These are phyloP conservation scores for Electrophaes corylata DNA, from an alignment of 2,888 invertebrate species.

Conservation along the genomic window DNA sequence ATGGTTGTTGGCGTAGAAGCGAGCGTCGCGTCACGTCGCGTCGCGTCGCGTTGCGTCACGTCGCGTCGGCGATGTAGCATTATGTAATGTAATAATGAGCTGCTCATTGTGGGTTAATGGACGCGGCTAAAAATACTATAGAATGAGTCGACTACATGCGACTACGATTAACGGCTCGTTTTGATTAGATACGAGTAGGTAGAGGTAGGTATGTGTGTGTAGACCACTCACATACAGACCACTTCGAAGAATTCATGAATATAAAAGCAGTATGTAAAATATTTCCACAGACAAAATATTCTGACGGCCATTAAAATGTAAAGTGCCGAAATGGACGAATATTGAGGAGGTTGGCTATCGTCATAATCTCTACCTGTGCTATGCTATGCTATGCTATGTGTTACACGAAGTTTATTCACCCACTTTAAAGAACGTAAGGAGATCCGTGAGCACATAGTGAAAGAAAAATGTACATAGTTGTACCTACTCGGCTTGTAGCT, in stretches of 20 bases:
- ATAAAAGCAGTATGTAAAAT: conserved; percentile 2
- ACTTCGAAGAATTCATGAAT: conserved; percentile 6
- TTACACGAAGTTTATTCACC: too few relatives aligned
- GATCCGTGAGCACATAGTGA: too few relatives aligned
- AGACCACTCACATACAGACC: not conserved
- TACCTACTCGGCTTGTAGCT: too few relatives aligned
- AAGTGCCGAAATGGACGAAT: not conserved
- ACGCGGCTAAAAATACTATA: conserved; percentile 30
- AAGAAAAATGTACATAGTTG: too few relatives aligned
- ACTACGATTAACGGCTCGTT: conserved; percentile 4
- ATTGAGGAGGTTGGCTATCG: too few relatives aligned
- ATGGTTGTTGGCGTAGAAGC: too few relatives aligned
- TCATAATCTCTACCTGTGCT: too few relatives aligned
- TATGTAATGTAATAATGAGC: not conserved
- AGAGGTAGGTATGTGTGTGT: too few relatives aligned
- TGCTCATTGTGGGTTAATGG: conserved; percentile 28
- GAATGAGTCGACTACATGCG: conserved; percentile 21
- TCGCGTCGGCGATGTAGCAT: not conserved
- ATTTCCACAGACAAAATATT: conserved; percentile 8
- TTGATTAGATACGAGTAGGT: not conserved
- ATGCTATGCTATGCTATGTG: too few relatives aligned
- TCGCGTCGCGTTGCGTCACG: too few relatives aligned
- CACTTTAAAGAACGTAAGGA: too few relatives aligned
- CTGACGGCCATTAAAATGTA: conserved; percentile 3
- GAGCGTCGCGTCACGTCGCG: too few relatives aligned